These are phyloP conservation scores for Eurystomus gularis DNA, from an alignment of 2,113 vertebrate genomes.

Conservation along the genomic window DNA sequence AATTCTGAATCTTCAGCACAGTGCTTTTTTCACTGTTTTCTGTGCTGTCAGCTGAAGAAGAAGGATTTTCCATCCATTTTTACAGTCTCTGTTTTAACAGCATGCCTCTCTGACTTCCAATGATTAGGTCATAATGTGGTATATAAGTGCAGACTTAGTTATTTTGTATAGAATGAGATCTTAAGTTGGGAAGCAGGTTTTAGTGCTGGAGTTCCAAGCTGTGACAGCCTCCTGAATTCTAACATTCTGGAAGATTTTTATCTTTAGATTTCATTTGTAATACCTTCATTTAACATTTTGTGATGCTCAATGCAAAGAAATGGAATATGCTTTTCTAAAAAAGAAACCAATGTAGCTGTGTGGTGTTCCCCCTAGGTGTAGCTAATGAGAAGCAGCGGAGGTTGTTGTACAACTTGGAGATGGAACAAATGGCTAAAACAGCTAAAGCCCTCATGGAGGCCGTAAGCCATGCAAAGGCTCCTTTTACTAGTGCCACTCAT, in stretches of 20 bases:
- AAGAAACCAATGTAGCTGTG: background rate
- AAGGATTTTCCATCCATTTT: background rate
- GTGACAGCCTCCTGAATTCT: background rate
- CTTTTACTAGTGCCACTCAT: slow-evolving; percentile 95
- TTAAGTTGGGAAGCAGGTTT: background rate
- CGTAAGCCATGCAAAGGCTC: slow-evolving; percentile 93
- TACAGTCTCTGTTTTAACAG: background rate
- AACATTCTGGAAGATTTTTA: background rate
- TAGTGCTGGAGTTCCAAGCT: background rate
- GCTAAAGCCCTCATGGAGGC: slow-evolving; percentile 98
- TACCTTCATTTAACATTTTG: background rate
- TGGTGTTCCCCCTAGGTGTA: slow-evolving; percentile 73
- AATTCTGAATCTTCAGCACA: background rate
- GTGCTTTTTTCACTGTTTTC: background rate
- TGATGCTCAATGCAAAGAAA: rapidly evolving
- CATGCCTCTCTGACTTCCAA: background rate
- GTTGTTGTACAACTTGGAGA: slow-evolving; percentile 94
- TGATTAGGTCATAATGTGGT: background rate
- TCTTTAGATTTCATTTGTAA: background rate
- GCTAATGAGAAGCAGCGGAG: slow-evolving; percentile 94
- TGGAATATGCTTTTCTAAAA: background rate
- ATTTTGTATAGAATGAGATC: background rate
- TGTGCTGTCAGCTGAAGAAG: background rate
- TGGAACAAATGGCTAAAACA: slow-evolving; percentile 99
- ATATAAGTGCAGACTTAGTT: background rate